Conservation (phyloP, 2,797 vertebrate species). For the Menidia menidia region DNA sequence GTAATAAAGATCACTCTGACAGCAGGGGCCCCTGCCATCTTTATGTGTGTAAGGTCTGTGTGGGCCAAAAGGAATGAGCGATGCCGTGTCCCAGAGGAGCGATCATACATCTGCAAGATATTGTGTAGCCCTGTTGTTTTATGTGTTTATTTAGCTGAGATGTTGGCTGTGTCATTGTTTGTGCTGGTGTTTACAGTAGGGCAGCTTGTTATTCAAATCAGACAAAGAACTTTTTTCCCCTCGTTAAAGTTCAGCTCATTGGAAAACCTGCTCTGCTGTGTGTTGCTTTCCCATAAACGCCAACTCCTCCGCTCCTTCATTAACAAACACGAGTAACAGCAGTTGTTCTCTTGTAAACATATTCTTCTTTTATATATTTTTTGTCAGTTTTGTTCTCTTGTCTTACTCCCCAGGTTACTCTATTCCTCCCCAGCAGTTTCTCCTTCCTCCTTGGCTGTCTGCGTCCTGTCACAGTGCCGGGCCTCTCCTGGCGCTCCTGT, state of each 20-base stretch:
- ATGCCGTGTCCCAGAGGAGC: slow-evolving; percentile 30
- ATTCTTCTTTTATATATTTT: slow-evolving; percentile 23
- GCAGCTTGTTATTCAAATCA: slow-evolving; percentile 59
- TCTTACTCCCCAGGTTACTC: slow-evolving; percentile 4
- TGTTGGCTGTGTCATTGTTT: slow-evolving; percentile 66
- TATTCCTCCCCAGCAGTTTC: slow-evolving; percentile 16
- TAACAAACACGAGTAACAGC: slow-evolving; percentile 20
- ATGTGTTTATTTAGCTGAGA: slow-evolving; percentile 58
- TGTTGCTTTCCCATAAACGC: slow-evolving; percentile 53
- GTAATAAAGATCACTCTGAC: slow-evolving; percentile 51
- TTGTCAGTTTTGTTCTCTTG: slow-evolving; percentile 12
- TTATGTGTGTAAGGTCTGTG: slow-evolving; percentile 26
- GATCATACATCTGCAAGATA: slow-evolving; percentile 36
- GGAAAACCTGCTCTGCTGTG: slow-evolving; percentile 31
- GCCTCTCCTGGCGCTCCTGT: slow-evolving; percentile 44
- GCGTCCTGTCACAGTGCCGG: slow-evolving; percentile 32
- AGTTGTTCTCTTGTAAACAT: slow-evolving; percentile 16
- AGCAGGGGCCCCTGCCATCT: slow-evolving; percentile 32
- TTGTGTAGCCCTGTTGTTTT: slow-evolving; percentile 39
- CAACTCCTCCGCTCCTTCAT: slow-evolving; percentile 30
- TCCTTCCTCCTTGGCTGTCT: slow-evolving; percentile 28
- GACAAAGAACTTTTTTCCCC: slow-evolving; percentile 42
- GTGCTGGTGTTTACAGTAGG: slow-evolving; percentile 58
- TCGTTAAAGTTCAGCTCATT: slow-evolving; percentile 51
- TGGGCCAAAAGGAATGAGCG: slow-evolving; percentile 45